phyloP scores from a whole-genome alignment of 2,113 vertebrate species.

The Prochilodus magdalenae region DNA sequence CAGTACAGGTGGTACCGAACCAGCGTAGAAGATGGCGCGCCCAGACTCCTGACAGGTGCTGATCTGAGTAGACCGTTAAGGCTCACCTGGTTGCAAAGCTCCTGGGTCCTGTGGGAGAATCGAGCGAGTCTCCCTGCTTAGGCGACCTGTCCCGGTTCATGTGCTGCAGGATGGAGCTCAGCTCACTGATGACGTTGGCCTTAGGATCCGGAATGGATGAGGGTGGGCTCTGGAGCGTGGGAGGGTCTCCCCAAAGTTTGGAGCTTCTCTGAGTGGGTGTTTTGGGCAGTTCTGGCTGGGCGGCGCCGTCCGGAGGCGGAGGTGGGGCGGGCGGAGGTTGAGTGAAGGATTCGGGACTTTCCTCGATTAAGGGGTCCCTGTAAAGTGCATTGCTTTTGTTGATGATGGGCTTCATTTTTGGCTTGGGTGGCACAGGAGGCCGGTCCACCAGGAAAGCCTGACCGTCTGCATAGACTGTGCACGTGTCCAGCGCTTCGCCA shows the following conservation, averaged over 20 bases:
- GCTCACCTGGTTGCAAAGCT: conserved; percentile 90
- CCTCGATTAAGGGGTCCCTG: conserved; percentile 88
- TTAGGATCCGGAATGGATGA: conserved; percentile 88
- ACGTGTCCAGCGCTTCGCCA: conserved; percentile 89
- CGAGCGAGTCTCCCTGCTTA: conserved; percentile 87
- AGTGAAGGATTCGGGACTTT: conserved; percentile 85
- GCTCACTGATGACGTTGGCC: conserved; percentile 93
- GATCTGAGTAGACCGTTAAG: neutral
- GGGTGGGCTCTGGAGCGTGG: conserved; percentile 86
- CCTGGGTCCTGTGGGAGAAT: conserved; percentile 84
- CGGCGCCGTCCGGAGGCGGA: conserved; percentile 73
- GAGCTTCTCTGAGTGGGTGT: conserved; percentile 88
- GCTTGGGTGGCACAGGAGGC: conserved; percentile 96
- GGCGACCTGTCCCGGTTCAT: conserved; percentile 91
- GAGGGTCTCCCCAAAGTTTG: conserved; percentile 91
- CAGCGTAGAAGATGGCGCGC: too few relatives aligned
- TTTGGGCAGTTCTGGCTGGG: conserved; percentile 79
- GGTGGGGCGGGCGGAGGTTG: conserved; percentile 85
- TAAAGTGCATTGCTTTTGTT: conserved; percentile 91
- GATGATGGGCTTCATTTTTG: conserved; percentile 93
- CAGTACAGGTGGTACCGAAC: too few relatives aligned
- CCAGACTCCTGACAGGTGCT: neutral
- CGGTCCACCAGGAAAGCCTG: conserved; percentile 92
- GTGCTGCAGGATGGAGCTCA: conserved; percentile 96
- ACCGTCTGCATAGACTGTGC: conserved; percentile 91